Evolutionary conservation across 2,888 invertebrate species (phyloP), one percentile per base, ranked within the genome.

Genomic region (Amaurobius ferox): DNA sequence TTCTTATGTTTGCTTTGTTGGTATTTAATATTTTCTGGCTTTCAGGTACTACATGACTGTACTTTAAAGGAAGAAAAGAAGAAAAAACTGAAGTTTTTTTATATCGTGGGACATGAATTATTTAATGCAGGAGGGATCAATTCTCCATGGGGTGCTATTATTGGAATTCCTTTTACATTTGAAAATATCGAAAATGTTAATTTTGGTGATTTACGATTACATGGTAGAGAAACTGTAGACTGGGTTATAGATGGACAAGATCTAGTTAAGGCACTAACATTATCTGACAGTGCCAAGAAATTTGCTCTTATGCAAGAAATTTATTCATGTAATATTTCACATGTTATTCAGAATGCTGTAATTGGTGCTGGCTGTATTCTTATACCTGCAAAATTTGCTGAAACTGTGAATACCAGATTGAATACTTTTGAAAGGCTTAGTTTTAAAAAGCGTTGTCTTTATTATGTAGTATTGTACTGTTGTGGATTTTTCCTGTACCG

Each of bases 241-340:
- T 95, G 95, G 94, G 92, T 92, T 40, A 92, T 94, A 0, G 93
- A 94, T 80, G 95, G 95, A 0, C 91, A 93, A 89, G 91, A 93
- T 78, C 92, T 97, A 64, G 91, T 94, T 71, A 92, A 95, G 16
- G 93, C 96, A 0, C 90, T 96, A 32, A 91, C 95, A 1, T 90
- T 97, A n/a, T 94, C 95, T 16, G 95, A 95, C 88, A 94, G 94
- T 87, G 96, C 95, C 11, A 94, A 96, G 91, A 93, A 95, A 86
- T 97, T 95, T 92, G 96, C 95, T 0, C 94, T 97, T 30, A 96
- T 95, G 80, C 93, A 94, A 89, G 94, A 96, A 91, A 93, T 97
- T 73, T 90, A 94, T 80, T 93, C 94, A 91, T 91, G 93, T 1
- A 93, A 94, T 87, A 94, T 94, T 48, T 91, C 93, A 83, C 93